Conservation (phyloP, 1,140 invertebrate genomes). For the Drosophila ercepeae region DNA sequence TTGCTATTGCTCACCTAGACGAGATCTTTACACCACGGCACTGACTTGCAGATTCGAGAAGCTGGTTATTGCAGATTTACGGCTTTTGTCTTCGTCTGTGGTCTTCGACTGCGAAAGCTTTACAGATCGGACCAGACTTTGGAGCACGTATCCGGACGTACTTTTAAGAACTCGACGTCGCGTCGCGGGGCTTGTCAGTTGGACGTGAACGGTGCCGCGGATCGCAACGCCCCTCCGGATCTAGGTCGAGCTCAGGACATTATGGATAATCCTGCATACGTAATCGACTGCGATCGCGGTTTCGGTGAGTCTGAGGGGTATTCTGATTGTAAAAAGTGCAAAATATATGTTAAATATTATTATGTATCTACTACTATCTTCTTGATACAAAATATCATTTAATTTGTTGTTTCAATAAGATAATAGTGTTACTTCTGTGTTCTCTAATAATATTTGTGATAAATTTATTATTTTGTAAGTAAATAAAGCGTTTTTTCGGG, state of each 20-base stretch:
- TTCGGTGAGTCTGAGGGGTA: constrained; percentile 54
- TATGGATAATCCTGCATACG: constrained; percentile 72
- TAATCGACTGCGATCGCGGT: constrained; percentile 59
- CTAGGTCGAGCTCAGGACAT: background rate
- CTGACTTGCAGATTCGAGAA: constrained; percentile 41
- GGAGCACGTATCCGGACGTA: constrained; percentile 37
- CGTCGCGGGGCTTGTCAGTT: constrained; percentile 30
- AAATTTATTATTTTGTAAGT: no score
- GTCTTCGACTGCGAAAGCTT: constrained; percentile 8
- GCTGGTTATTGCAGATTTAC: constrained; percentile 41
- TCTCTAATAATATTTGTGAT: no score
- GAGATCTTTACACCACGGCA: constrained; percentile 10
- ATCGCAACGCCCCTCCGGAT: constrained; percentile 22
- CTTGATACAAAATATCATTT: no score
- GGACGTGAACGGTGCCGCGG: constrained; percentile 29
- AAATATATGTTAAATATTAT: no score
- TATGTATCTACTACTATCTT: no score
- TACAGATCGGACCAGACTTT: constrained; percentile 55
- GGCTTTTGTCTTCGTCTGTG: background rate
- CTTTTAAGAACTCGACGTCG: constrained; percentile 21
- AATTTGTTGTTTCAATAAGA: no score
- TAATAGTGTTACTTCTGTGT: no score
- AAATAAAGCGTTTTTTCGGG: no score
- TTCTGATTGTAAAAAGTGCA: no score
- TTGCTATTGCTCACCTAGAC: background rate